Evolutionary conservation across 2,888 invertebrate species (phyloP), one percentile per base, ranked within the genome.

Genomic region (Notodonta dromedarius): DNA sequence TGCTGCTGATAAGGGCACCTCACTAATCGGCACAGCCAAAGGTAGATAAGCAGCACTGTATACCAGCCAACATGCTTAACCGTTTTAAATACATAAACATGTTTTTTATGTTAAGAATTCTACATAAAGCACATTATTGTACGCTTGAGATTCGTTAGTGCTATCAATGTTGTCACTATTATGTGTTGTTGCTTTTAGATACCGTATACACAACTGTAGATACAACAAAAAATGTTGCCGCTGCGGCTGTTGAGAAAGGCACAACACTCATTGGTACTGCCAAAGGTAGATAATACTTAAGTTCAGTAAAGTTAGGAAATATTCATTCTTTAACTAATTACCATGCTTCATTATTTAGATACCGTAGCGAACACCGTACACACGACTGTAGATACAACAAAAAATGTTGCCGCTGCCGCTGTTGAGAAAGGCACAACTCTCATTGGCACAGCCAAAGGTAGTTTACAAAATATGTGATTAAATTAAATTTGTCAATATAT

Each of bases 1-100:
- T 39, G 86, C 83, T 53, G 70, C 83, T 56, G 83, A 85, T 53
- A 87, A 86, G 67, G 79, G 85, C 58, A 63, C 78, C 14, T 61
- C 78, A 16, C 53, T 78, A 24, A 71, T 82, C 51, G 73, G 67
- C 55, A 67, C 74, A 51, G 81, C 82, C 63, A 83, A 80, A 84
- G 83, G 82, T 69, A 46, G 46, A 46, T 13, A 46, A 12, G 5
- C 12, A 12, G 0, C 12, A 42, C 42, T 42, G 9, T 9, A 42
- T 42, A 42, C 3, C 42, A 42, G 7, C 42, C 4, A 9, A 42
- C 5, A 35, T 35, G 7, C 35, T 35, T 35, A 35, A 35, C 4
- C 35, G 35, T 35, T 35, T 35, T 35, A 35, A 35, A 7, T 7
- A 4, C 7, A 35, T 6, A 35, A 35, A 35, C 35, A 35, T 35